Conservation (phyloP, 2,888 invertebrate genomes). For the Drosophila colorata region DNA sequence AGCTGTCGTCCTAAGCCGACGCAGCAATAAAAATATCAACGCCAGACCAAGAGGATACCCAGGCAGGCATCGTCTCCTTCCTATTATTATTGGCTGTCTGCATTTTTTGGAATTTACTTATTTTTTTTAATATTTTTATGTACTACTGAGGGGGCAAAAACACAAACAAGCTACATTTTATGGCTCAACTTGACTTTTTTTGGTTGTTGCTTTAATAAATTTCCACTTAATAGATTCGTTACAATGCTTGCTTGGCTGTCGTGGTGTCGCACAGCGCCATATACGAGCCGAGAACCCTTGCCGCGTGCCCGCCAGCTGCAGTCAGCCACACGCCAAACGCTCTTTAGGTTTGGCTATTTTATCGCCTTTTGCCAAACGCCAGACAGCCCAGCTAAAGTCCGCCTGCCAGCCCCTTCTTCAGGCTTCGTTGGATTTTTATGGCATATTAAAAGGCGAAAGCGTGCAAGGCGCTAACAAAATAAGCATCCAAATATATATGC, state of each 20-base stretch:
- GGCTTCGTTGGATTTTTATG: conserved; percentile 62
- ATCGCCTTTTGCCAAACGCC: conserved; percentile 57
- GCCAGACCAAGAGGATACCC: conserved; percentile 47
- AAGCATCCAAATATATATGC: conserved; percentile 39
- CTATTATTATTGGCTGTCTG: conserved; percentile 52
- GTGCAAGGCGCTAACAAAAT: conserved; percentile 33
- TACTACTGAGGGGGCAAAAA: conserved; percentile 37
- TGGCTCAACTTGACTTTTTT: conserved; percentile 60
- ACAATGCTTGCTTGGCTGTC: conserved; percentile 59
- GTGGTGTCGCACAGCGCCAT: conserved; percentile 16
- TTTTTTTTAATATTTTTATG: conserved; percentile 69
- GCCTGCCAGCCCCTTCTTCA: not conserved
- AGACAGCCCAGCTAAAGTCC: conserved; percentile 19
- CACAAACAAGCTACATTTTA: conserved; percentile 66
- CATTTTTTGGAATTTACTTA: conserved; percentile 1
- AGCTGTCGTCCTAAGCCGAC: conserved; percentile 62
- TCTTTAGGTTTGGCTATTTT: conserved; percentile 61
- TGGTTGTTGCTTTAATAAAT: conserved; percentile 75
- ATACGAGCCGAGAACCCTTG: conserved; percentile 3
- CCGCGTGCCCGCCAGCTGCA: conserved; percentile 11
- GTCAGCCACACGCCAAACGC: conserved; percentile 32
- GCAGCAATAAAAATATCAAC: conserved; percentile 75
- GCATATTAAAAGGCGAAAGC: conserved; percentile 66
- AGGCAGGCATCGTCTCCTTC: conserved; percentile 12
- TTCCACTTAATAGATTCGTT: conserved; percentile 81